Percentiles rank a stretch among this genome's conserved stretches.
Evolutionary conservation across 2,113 vertebrate genomes (phyloP).

Genomic region (Seriola rivoliana): DNA sequence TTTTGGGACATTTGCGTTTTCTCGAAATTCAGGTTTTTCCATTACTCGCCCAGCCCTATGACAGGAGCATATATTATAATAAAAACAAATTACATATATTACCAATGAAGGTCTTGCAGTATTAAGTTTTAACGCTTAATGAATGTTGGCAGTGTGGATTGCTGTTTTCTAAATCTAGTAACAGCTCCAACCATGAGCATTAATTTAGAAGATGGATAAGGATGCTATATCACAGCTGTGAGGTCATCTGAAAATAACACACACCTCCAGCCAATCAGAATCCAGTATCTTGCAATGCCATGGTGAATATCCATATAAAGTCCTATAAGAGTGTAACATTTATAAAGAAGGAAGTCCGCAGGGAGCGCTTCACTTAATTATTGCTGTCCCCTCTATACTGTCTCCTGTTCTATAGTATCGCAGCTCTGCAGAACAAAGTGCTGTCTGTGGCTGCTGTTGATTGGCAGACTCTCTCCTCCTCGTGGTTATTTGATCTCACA

Average conservation of each 20-base stretch:
- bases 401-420: conserved; percentile 24
- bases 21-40: too few species aligned
- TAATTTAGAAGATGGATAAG: neutral
- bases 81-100: too few species aligned
- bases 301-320: neutral
- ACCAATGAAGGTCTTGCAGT: too few species aligned
- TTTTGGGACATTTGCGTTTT: too few species aligned
- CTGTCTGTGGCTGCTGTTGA: conserved; percentile 51
- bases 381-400: neutral
- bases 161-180: too few species aligned
- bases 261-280: conserved; percentile 1
- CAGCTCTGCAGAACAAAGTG: conserved; percentile 45
- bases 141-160: too few species aligned
- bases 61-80: too few species aligned
- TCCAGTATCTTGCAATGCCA: neutral
- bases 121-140: too few species aligned
- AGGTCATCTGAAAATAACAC: conserved; percentile 15
- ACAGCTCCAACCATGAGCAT: neutral
- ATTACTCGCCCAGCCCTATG: too few species aligned
- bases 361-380: neutral
- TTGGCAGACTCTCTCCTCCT: conserved; percentile 68
- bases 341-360: neutral
- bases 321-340: neutral
- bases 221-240: neutral
- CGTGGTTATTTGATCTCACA: conserved; percentile 70